Percentiles rank a stretch among this genome's conserved stretches.
phyloP scores from a whole-genome alignment of 2,113 vertebrate species.

The Lophochroa leadbeateri region DNA sequence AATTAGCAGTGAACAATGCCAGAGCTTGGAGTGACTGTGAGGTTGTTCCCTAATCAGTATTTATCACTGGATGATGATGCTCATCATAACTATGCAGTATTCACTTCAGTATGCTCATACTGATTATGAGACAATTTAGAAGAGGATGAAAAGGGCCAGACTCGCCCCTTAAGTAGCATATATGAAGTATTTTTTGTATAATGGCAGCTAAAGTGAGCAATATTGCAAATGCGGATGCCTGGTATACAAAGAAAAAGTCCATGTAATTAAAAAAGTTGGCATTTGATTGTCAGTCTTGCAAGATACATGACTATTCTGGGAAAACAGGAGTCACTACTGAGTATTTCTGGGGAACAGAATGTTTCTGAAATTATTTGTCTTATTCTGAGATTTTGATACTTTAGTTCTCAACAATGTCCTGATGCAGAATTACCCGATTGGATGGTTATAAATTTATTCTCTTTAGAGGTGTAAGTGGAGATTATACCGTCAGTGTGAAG shows the following conservation, averaged over 20 bases:
- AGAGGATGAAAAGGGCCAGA: not conserved
- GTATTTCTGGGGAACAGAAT: not conserved
- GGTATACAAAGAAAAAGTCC: not conserved
- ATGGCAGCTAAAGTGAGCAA: not conserved
- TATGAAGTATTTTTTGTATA: not conserved
- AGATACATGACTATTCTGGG: not conserved
- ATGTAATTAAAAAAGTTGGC: not conserved
- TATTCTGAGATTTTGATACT: not conserved
- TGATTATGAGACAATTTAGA: not conserved
- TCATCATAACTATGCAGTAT: not conserved
- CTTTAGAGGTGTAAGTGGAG: not conserved
- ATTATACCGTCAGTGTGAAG: not conserved
- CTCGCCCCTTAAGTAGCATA: not conserved
- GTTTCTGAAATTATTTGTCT: not conserved
- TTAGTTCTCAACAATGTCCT: not conserved
- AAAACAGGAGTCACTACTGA: not conserved
- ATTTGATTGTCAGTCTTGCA: not conserved
- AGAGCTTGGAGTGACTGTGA: not conserved
- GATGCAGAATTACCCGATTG: not conserved
- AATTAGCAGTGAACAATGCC: not conserved
- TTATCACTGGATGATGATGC: not conserved
- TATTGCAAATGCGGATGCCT: not conserved
- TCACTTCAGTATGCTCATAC: not conserved
- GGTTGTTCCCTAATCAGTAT: not conserved
- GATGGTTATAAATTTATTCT: not conserved